Evolutionary conservation across 1,140 invertebrate genomes (phyloP).

Genomic region (fruit fly (Drosophila melanogaster)): DNA sequence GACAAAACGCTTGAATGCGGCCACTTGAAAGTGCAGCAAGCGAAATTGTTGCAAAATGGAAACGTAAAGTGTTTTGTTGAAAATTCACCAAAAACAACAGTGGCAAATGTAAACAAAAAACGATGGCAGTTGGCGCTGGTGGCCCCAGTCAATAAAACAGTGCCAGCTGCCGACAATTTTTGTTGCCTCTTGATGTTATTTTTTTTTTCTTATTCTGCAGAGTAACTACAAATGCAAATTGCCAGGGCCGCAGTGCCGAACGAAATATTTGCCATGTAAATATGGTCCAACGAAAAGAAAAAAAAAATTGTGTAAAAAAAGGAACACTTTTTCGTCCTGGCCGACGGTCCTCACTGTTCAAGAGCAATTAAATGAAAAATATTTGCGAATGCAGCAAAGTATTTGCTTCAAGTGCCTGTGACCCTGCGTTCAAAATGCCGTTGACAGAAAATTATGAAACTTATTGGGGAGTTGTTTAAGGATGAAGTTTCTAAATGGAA

Average conservation of each 20-base stretch:
- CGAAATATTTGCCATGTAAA: constrained; percentile 79
- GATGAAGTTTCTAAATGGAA: constrained; percentile 13
- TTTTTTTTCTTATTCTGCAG: constrained; percentile 9
- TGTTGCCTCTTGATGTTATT: not conserved
- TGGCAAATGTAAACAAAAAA: constrained; percentile 62
- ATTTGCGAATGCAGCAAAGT: constrained; percentile 67
- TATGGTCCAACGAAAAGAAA: constrained; percentile 47
- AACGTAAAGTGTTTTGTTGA: constrained; percentile 82
- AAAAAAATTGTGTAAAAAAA: constrained; percentile 9
- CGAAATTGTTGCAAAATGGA: constrained; percentile 73
- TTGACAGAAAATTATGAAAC: constrained; percentile 32
- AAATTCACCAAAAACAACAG: constrained; percentile 80
- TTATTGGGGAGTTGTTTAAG: constrained; percentile 40
- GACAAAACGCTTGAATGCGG: constrained; percentile 36
- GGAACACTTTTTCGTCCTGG: constrained; percentile 1
- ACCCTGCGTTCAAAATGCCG: constrained; percentile 23
- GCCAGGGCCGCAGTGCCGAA: constrained; percentile 39
- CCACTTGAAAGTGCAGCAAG: constrained; percentile 71
- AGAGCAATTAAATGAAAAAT: constrained; percentile 81
- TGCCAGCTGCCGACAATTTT: constrained; percentile 51
- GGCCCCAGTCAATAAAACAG: constrained; percentile 73
- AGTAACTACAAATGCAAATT: constrained; percentile 60
- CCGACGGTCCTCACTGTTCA: constrained; percentile 27
- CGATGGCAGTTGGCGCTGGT: constrained; percentile 47
- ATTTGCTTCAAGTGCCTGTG: constrained; percentile 47